Base-by-base conservation (phyloP, 2,888 invertebrate species). In the Imbricaverruca yamaguchii region DNA sequence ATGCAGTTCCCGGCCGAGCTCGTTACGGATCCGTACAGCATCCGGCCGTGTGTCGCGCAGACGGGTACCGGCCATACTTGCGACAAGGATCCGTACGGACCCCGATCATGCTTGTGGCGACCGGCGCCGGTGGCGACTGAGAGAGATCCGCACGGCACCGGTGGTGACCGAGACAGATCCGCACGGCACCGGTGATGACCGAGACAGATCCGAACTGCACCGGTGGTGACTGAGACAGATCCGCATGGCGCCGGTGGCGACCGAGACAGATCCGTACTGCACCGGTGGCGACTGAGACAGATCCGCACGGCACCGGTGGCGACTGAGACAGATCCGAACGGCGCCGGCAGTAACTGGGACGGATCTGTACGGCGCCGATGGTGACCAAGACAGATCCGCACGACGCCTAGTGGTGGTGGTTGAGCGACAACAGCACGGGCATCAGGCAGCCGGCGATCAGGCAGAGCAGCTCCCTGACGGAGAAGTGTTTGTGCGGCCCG, bases 351-450 rank as follows among this genome's bases (percentile, higher is more conserved):
- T 9, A 21, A 10, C 63, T 21, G n/a, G 0, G 80, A 21, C 56
- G 55, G 18, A 18, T 23, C 11, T 2, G 63, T n/a, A n/a, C 10
- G 63, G n/a, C 18, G 21, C 63, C 9, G 21, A 0, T 63, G 63
- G n/a, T 9, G 63, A 10, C 63, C 63, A 9, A 1, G 80, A 21
- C 56, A 18, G 18, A 18, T 23, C 11, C 57, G 57, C 4, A 77
- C 78, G 80, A 53, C 39, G 39, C 39, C 39, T 82, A 94, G 89
- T 96, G 96, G 85, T 94, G 92, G 88, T 98, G 98, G 7, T 97
- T 94, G 85, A 96, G 90, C 0, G 97, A 94, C n/a, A 99, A 90
- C 56, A 98, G 87, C 0, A 96, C 90, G 0, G 99, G 99, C 82
- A 95, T 88, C 81, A 98, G 87, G 0, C 97, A 94, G 0, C 98